These are phyloP conservation scores for Gryon sp. DNA, from an alignment of 1,140 invertebrate species.

Conservation along the genomic window DNA sequence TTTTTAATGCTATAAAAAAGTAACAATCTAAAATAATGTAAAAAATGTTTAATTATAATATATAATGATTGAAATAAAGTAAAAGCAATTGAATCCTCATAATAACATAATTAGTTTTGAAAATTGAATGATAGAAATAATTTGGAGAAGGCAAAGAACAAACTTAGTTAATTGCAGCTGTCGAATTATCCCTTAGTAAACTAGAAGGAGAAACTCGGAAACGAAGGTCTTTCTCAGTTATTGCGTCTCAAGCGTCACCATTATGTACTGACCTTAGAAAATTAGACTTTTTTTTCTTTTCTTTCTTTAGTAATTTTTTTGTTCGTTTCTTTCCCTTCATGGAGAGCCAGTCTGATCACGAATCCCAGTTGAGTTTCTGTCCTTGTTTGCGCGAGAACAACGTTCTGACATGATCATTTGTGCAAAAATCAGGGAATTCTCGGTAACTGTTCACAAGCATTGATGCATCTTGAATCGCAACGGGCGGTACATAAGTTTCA, in stretches of 20 bases:
- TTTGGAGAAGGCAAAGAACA: no score
- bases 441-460: constrained; percentile 23
- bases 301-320: no score
- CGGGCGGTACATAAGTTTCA: constrained; percentile 16
- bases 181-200: constrained; percentile 11
- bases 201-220: no score
- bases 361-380: no score
- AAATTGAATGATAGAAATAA: no score
- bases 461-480: constrained; percentile 23
- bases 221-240: constrained; percentile 28
- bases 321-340: constrained; percentile 32
- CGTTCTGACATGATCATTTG: constrained; percentile 28
- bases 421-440: constrained; percentile 30
- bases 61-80: no score
- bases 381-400: constrained; percentile 37
- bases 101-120: background rate
- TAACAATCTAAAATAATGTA: no score
- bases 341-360: no score
- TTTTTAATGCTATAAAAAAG: no score
- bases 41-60: no score
- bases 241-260: constrained; percentile 26
- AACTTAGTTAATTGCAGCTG: constrained; percentile 12
- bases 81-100: no score
- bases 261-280: constrained; percentile 48
- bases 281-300: constrained; percentile 61